These are phyloP conservation scores for Parotocinclus haroldoi DNA, from an alignment of 2,797 vertebrate species.

Conservation along the genomic window DNA sequence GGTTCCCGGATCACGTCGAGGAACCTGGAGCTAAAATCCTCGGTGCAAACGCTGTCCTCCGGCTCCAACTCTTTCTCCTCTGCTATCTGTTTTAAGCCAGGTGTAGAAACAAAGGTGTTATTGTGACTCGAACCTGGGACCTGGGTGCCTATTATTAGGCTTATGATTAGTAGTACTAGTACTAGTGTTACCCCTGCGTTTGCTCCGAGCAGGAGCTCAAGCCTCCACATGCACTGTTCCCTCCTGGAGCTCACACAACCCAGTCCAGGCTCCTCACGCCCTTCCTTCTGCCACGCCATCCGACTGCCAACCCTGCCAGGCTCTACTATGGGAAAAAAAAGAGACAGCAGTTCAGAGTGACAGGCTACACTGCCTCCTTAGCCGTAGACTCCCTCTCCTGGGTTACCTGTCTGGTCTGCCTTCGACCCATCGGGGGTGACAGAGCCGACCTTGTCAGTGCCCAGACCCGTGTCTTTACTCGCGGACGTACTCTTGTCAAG, in stretches of 20 bases:
- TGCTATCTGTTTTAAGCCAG: slow-evolving; percentile 1
- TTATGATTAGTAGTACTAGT: too few relatives aligned
- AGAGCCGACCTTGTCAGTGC: slow-evolving; percentile 48
- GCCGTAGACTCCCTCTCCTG: background rate
- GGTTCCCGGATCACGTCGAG: slow-evolving; percentile 66
- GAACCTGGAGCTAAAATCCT: slow-evolving; percentile 73
- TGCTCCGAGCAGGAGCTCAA: slow-evolving; percentile 59
- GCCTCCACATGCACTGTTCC: slow-evolving; percentile 68
- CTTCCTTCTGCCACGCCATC: slow-evolving; percentile 8
- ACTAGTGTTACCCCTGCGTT: background rate
- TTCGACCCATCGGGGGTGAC: slow-evolving; percentile 7
- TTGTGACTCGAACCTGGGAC: too few relatives aligned
- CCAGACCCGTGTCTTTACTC: slow-evolving; percentile 66
- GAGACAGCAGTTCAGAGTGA: background rate
- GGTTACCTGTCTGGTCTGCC: slow-evolving; percentile 11
- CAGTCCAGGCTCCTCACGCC: background rate
- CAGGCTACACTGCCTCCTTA: background rate
- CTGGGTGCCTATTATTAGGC: too few relatives aligned
- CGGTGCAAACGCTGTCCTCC: slow-evolving; percentile 73
- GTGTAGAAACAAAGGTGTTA: too few relatives aligned
- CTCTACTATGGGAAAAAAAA: background rate
- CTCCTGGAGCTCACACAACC: slow-evolving; percentile 44
- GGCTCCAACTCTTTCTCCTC: slow-evolving; percentile 37
- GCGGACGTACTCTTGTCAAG: slow-evolving; percentile 51
- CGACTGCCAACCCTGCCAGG: slow-evolving; percentile 44